These are phyloP conservation scores for Cylloceria caligata DNA, from an alignment of 2,888 invertebrate species.

Conservation along the genomic window DNA sequence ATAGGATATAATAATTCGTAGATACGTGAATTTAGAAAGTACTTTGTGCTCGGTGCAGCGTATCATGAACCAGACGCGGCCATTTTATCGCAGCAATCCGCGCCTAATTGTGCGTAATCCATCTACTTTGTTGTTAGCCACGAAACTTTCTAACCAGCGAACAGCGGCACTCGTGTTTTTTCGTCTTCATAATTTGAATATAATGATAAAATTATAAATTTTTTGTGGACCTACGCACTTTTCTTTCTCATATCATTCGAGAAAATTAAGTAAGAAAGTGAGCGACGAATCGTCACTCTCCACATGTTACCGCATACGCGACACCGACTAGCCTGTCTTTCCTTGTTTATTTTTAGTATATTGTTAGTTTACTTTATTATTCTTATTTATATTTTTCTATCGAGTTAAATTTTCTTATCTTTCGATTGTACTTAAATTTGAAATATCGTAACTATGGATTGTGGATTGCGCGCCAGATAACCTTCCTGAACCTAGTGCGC, in stretches of 20 bases:
- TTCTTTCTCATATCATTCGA: constrained; percentile 31
- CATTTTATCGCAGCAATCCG: constrained; percentile 7
- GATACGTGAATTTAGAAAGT: constrained; percentile 82
- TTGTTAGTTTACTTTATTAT: background rate
- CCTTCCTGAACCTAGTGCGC: too few species aligned
- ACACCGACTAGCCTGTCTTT: background rate
- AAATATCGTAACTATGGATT: too few species aligned
- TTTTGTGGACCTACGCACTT: background rate
- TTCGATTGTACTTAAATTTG: too few species aligned
- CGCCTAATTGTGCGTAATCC: constrained; percentile 55
- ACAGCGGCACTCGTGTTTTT: too few species aligned
- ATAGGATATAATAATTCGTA: constrained; percentile 77
- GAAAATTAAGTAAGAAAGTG: constrained; percentile 46
- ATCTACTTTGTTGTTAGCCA: constrained; percentile 27
- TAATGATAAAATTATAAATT: too few species aligned
- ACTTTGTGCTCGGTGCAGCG: constrained; percentile 41
- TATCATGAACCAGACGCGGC: background rate
- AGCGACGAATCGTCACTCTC: constrained; percentile 16
- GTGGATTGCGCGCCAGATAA: too few species aligned
- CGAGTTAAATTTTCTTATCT: too few species aligned
- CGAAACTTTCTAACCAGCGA: constrained; percentile 63
- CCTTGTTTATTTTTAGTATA: background rate
- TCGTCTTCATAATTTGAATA: too few species aligned
- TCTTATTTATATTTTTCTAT: too few species aligned
- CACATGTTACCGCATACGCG: constrained; percentile 7